Evolutionary conservation across 2,797 vertebrate genomes (phyloP).

Genomic region (Cossypha niveicapilla): DNA sequence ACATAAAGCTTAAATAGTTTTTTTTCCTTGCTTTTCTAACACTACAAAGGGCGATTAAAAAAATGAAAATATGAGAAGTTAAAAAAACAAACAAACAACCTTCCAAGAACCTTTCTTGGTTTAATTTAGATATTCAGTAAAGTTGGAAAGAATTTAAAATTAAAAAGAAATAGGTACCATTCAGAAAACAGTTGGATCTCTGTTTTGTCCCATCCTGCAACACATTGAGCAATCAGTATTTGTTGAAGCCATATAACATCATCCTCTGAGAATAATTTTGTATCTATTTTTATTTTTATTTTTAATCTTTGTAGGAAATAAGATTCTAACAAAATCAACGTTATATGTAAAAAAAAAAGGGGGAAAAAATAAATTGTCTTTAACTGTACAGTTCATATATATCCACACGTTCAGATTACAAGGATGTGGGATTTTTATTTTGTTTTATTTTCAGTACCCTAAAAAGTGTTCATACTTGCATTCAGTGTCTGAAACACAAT

Average conservation of each 20-base stretch:
- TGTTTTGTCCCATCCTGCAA: fast-evolving
- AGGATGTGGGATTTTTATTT: background rate
- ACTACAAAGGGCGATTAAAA: background rate
- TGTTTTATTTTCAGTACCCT: background rate
- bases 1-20: background rate
- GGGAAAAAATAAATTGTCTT: background rate
- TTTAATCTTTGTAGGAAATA: background rate
- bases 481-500: background rate
- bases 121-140: background rate
- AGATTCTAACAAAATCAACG: background rate
- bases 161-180: fast-evolving
- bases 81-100: fast-evolving
- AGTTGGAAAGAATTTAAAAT: background rate
- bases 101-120: background rate
- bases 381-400: background rate
- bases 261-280: background rate
- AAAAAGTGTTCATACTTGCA: background rate
- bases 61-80: background rate
- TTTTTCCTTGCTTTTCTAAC: background rate
- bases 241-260: background rate
- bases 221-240: background rate
- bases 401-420: fast-evolving
- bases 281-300: background rate
- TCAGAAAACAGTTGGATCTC: background rate
- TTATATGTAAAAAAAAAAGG: fast-evolving